Percentiles rank a stretch among this genome's conserved stretches.
These are phyloP conservation scores for Dryas iulia DNA, from an alignment of 1,140 invertebrate genomes.

Conservation along the genomic window DNA sequence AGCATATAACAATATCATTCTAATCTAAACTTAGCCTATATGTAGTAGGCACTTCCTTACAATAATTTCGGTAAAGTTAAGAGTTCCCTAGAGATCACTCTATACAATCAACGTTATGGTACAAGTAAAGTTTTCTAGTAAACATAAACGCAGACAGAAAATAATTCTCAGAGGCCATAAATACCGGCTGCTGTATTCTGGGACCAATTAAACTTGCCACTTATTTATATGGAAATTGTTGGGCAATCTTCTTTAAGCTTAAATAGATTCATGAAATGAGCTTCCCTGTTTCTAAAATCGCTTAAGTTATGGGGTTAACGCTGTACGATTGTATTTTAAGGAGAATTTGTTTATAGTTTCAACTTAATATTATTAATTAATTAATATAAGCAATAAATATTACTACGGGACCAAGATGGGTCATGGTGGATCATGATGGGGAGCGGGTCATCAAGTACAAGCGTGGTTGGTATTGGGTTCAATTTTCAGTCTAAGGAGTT, in stretches of 20 bases:
- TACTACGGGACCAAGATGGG: no score
- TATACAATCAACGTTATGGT: constrained; percentile 28
- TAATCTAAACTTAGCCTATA: constrained; percentile 12
- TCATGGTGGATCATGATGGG: no score
- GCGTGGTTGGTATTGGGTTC: no score
- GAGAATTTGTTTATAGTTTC: no score
- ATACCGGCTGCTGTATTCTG: constrained; percentile 11
- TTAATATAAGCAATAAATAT: no score
- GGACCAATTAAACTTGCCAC: constrained; percentile 16
- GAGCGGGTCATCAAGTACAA: no score
- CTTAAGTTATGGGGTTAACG: no score
- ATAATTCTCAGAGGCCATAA: constrained; percentile 25
- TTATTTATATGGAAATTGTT: constrained; percentile 9
- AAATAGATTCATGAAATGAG: neutral
- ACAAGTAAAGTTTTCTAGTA: constrained; percentile 29
- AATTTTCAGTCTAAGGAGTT: no score
- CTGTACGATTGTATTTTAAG: no score
- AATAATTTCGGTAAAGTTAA: constrained; percentile 19
- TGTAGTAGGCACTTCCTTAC: constrained; percentile 12
- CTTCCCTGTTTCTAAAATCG: neutral
- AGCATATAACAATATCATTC: neutral
- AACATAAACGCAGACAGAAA: constrained; percentile 27
- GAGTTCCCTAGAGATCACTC: constrained; percentile 15
- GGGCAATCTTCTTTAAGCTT: neutral
- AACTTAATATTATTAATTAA: no score